phyloP scores from a whole-genome alignment of 2,888 invertebrate genomes.

The Ptychoptera albimana region DNA sequence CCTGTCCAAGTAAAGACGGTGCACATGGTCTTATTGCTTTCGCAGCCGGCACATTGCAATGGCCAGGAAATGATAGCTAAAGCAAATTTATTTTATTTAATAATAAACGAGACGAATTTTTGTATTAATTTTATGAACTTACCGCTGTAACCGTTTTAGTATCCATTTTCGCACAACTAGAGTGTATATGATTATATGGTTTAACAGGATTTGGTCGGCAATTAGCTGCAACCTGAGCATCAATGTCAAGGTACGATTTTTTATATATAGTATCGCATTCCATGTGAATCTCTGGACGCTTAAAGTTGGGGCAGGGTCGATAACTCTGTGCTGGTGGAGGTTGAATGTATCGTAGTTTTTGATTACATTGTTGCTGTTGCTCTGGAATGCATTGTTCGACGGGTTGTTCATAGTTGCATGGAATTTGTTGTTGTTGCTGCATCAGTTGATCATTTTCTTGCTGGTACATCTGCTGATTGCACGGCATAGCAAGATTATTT shows the following conservation, averaged over 20 bases:
- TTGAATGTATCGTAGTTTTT: conserved; percentile 20
- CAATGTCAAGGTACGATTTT: conserved; percentile 43
- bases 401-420: too few species aligned
- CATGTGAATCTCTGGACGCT: conserved; percentile 39
- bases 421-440: too few species aligned
- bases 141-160: conserved; percentile 32
- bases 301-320: conserved; percentile 26
- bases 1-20: conserved; percentile 22
- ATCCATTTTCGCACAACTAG: conserved; percentile 34
- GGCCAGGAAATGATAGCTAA: conserved; percentile 23
- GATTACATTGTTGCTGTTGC: neutral
- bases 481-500: too few species aligned
- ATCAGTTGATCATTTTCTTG: too few species aligned
- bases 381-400: too few species aligned
- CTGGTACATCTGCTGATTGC: too few species aligned
- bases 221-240: conserved; percentile 17
- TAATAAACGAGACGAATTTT: neutral
- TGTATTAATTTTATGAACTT: neutral
- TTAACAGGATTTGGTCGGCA: conserved; percentile 27
- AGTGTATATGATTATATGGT: conserved; percentile 30
- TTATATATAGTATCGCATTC: conserved; percentile 47
- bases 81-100: neutral
- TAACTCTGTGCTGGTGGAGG: conserved; percentile 22
- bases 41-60: conserved; percentile 17
- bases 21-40: conserved; percentile 21